Evolutionary conservation across 2,113 vertebrate genomes (phyloP).

Genomic region (Phoxinus phoxinus): DNA sequence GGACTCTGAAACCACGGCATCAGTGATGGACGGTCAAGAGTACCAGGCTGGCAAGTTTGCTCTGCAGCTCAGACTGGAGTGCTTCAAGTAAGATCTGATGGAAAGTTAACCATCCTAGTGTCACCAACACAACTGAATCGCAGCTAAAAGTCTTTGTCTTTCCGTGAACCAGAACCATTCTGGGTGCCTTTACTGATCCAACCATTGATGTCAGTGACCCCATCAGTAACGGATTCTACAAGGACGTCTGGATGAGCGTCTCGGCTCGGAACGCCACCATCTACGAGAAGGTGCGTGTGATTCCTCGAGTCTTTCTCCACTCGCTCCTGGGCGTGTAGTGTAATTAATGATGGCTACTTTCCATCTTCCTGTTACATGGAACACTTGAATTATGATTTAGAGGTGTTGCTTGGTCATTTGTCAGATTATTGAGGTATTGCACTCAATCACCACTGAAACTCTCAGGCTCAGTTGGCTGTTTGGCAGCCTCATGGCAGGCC

Average conservation of each 20-base stretch:
- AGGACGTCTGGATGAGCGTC: constrained; percentile 94
- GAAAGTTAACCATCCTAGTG: neutral
- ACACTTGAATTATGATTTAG: constrained; percentile 35
- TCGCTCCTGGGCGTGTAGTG: neutral
- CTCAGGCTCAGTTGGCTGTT: neutral
- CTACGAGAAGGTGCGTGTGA: constrained; percentile 86
- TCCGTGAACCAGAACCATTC: constrained; percentile 79
- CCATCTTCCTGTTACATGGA: constrained; percentile 3
- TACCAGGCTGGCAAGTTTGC: constrained; percentile 87
- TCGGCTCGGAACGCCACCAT: constrained; percentile 94
- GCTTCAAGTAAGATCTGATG: constrained; percentile 83
- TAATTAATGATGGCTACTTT: neutral
- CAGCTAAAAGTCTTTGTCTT: constrained; percentile 2
- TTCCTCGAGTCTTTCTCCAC: neutral
- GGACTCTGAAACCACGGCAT: constrained; percentile 81
- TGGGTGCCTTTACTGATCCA: constrained; percentile 83
- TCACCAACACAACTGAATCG: too few species aligned
- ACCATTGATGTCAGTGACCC: constrained; percentile 87
- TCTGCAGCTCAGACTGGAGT: constrained; percentile 87
- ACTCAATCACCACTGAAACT: neutral
- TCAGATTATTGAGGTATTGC: neutral
- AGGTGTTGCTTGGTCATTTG: constrained; percentile 14
- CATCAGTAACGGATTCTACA: constrained; percentile 93
- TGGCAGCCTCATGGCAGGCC: constrained; percentile 15
- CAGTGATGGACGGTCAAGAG: constrained; percentile 86